These are phyloP conservation scores for Cynoglossus semilaevis DNA, from an alignment of 2,113 vertebrate genomes.

Conservation along the genomic window DNA sequence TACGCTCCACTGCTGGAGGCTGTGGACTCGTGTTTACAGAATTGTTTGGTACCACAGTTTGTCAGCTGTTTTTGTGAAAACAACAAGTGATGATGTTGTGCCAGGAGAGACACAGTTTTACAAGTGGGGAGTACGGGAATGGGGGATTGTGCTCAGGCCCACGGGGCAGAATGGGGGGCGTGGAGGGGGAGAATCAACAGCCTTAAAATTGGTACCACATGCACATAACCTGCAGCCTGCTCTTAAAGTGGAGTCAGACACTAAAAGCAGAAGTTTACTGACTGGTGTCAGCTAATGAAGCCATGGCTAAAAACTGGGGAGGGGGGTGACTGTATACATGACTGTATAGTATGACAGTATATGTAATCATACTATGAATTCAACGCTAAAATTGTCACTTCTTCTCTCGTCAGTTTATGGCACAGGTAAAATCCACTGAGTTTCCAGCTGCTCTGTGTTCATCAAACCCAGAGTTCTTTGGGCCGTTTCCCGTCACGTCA, in stretches of 20 bases:
- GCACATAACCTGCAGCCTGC: slow-evolving; percentile 33
- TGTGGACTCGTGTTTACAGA: slow-evolving; percentile 21
- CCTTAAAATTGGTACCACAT: slow-evolving; percentile 68
- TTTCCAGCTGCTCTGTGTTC: too few relatives aligned
- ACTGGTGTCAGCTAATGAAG: background rate
- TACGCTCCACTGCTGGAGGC: slow-evolving; percentile 14
- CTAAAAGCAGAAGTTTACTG: slow-evolving; percentile 13
- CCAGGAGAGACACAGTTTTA: slow-evolving; percentile 52
- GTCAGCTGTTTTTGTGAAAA: slow-evolving; percentile 41
- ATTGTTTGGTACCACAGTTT: slow-evolving; percentile 42
- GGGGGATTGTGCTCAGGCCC: slow-evolving; percentile 34
- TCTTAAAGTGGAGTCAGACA: slow-evolving; percentile 31
- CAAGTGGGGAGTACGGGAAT: slow-evolving; percentile 36
- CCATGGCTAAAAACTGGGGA: background rate
- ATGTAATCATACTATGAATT: too few relatives aligned
- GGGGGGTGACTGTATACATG: background rate
- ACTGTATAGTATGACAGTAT: too few relatives aligned
- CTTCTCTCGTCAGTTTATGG: too few relatives aligned
- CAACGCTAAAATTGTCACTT: too few relatives aligned
- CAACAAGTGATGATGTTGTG: slow-evolving; percentile 10
- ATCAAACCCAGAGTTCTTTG: too few relatives aligned
- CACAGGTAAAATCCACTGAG: too few relatives aligned
- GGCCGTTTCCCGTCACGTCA: too few relatives aligned
- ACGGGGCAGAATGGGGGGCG: slow-evolving; percentile 14
- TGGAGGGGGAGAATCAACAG: slow-evolving; percentile 41